Percentiles rank a stretch among this genome's conserved stretches.
phyloP scores from a whole-genome alignment of 2,888 invertebrate genomes.

The Drosophila atroscutellata region DNA sequence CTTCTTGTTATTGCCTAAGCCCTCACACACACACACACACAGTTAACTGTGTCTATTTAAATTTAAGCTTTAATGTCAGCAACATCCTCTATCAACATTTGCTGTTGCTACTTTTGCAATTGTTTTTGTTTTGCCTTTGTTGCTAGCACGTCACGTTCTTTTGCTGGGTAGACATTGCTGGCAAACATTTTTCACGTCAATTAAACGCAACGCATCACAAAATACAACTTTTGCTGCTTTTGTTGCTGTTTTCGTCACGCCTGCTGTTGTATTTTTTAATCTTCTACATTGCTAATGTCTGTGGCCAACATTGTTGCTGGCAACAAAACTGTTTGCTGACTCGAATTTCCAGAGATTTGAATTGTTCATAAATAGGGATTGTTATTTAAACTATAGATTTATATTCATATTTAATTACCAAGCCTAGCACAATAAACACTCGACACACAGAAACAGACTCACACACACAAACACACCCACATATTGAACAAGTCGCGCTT shows the following conservation, averaged over 20 bases:
- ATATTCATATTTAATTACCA: conserved; percentile 48
- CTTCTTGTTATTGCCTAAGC: conserved; percentile 10
- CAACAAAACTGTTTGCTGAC: conserved; percentile 12
- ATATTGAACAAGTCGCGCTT: conserved; percentile 32
- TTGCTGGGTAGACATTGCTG: conserved; percentile 14
- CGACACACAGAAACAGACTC: conserved; percentile 10
- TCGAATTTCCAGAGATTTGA: neutral
- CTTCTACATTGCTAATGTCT: conserved; percentile 15
- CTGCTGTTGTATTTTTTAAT: conserved; percentile 19
- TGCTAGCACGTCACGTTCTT: conserved; percentile 13
- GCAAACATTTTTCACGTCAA: conserved; percentile 30
- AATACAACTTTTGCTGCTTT: conserved; percentile 10
- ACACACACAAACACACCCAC: conserved; percentile 18
- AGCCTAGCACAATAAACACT: conserved; percentile 22
- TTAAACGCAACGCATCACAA: conserved; percentile 32
- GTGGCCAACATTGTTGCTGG: conserved; percentile 42
- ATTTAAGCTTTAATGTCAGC: conserved; percentile 4
- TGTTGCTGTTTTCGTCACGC: conserved; percentile 19
- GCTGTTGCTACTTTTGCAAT: conserved; percentile 7
- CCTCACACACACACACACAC: neutral
- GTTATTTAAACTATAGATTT: neutral
- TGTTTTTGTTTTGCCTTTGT: conserved; percentile 6
- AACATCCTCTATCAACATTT: conserved; percentile 30
- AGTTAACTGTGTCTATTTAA: conserved; percentile 2
- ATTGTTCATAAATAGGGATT: neutral